These are phyloP conservation scores for Dorcus parallelipipedus DNA, from an alignment of 2,888 invertebrate genomes.

Conservation along the genomic window DNA sequence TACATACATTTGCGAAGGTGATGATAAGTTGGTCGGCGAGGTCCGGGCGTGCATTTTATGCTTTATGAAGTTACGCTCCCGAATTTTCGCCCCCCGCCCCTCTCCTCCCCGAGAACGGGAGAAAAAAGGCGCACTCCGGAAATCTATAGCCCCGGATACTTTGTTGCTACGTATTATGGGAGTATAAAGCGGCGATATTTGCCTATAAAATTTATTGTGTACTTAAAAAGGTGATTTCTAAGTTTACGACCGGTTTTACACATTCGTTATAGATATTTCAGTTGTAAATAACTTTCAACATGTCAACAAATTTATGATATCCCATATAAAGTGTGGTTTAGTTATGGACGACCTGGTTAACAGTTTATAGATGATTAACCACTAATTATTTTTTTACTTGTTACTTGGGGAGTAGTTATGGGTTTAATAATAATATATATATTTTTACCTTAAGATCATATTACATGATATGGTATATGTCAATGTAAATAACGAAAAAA, in stretches of 20 bases:
- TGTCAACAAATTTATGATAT: constrained; percentile 34
- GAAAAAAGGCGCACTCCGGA: constrained; percentile 17
- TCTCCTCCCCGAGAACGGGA: too few species aligned
- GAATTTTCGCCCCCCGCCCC: constrained; percentile 8
- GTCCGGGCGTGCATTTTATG: constrained; percentile 33
- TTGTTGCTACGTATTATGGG: constrained; percentile 22
- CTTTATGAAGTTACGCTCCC: constrained; percentile 37
- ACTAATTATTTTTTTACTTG: too few species aligned
- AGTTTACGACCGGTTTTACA: constrained; percentile 36
- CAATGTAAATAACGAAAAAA: too few species aligned
- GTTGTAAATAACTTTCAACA: constrained; percentile 28
- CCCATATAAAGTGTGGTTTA: constrained; percentile 14
- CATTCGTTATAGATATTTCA: constrained; percentile 32
- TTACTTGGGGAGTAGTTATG: too few species aligned
- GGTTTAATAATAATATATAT: too few species aligned
- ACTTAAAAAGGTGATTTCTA: constrained; percentile 35
- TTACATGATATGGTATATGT: too few species aligned
- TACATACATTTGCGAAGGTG: constrained; percentile 45
- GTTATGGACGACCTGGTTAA: too few species aligned
- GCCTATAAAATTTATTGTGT: constrained; percentile 38
- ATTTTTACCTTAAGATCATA: too few species aligned
- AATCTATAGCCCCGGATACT: constrained; percentile 20
- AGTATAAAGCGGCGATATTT: constrained; percentile 32
- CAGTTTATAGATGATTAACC: too few species aligned
- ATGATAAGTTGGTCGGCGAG: constrained; percentile 34